These are phyloP conservation scores for Phalacrocorax pelagicus DNA, from an alignment of 2,113 vertebrate species.

Conservation along the genomic window DNA sequence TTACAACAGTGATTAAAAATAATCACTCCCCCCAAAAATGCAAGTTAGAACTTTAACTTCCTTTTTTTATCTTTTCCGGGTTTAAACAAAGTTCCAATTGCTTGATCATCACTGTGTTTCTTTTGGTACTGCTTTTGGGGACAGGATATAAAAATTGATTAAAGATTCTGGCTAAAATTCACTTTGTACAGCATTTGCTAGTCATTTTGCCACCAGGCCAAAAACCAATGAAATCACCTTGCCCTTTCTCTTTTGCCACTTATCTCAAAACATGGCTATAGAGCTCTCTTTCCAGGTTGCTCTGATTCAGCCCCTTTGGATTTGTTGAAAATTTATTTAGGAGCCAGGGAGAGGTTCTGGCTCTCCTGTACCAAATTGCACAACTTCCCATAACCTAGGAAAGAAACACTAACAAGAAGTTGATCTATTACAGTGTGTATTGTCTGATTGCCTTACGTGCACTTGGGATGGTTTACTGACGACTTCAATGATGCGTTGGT, in stretches of 20 bases:
- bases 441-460: neutral
- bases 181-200: neutral
- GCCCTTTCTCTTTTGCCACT: neutral
- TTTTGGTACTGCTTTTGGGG: neutral
- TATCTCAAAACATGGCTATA: neutral
- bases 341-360: neutral
- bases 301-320: neutral
- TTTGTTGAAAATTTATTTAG: neutral
- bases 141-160: neutral
- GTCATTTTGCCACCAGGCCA: neutral
- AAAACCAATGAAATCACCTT: neutral
- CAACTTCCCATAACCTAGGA: neutral
- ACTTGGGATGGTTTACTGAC: neutral
- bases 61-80: neutral
- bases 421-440: neutral
- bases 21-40: neutral
- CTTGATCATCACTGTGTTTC: neutral
- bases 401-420: neutral
- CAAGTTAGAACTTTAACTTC: neutral
- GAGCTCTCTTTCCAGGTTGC: neutral
- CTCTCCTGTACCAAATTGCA: neutral
- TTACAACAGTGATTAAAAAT: neutral
- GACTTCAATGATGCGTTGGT: rapidly evolving
- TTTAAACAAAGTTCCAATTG: neutral
- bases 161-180: neutral